phyloP scores from a whole-genome alignment of 2,797 vertebrate genomes.

The Coendou prehensilis region DNA sequence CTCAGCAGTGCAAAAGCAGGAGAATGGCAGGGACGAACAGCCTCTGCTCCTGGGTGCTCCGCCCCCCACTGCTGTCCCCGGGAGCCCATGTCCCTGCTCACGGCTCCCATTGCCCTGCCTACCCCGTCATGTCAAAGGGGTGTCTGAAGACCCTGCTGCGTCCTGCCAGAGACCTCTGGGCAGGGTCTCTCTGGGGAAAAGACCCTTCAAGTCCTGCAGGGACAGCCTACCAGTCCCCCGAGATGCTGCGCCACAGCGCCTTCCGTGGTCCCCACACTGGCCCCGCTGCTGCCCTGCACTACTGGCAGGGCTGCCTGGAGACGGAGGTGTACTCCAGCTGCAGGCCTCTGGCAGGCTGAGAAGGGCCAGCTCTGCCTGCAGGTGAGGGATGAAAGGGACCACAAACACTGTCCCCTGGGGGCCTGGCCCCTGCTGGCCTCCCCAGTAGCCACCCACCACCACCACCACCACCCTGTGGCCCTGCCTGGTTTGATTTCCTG shows the following conservation, averaged over 20 bases:
- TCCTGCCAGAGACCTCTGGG: not conserved
- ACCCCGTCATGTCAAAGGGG: too few species aligned
- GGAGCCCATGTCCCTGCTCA: not conserved
- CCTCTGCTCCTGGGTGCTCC: not conserved
- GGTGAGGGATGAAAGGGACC: not conserved
- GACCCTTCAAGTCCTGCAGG: not conserved
- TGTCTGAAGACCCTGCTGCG: not conserved
- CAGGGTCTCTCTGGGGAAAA: not conserved
- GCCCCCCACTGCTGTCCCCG: not conserved
- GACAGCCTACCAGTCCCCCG: not conserved
- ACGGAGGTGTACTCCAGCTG: not conserved
- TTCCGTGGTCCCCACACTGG: rapidly evolving
- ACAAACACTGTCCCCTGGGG: not conserved
- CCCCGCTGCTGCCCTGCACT: not conserved
- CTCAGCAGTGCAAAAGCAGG: rapidly evolving
- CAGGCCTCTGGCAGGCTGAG: not conserved
- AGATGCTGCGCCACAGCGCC: not conserved
- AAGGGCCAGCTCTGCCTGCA: not conserved
- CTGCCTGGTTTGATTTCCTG: not conserved
- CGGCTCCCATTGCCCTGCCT: not conserved
- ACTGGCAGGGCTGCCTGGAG: not conserved
- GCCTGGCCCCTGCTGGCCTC: not conserved
- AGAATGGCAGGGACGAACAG: not conserved
- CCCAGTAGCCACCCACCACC: not conserved
- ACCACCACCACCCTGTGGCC: not conserved